Conservation (phyloP, 2,888 invertebrate species). For the Notodonta dromedarius region DNA sequence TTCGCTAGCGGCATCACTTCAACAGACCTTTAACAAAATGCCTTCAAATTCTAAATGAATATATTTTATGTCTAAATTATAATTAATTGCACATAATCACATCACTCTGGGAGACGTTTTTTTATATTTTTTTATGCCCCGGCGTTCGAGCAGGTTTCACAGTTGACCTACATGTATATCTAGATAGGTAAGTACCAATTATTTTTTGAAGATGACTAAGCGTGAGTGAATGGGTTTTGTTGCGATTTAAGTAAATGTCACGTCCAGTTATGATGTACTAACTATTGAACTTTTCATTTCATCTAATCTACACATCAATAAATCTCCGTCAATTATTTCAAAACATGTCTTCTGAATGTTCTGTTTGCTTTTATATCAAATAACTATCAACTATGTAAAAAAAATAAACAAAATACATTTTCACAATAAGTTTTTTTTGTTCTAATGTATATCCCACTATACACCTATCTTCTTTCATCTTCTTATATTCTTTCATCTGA, state of each 20-base stretch:
- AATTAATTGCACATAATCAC: constrained; percentile 30
- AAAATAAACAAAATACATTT: too few species aligned
- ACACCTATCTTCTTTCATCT: too few species aligned
- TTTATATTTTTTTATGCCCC: constrained; percentile 9
- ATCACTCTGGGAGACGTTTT: constrained; percentile 9
- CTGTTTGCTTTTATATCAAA: too few species aligned
- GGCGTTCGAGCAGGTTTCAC: background rate
- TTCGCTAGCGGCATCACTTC: constrained; percentile 48
- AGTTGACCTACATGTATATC: background rate
- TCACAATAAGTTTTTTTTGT: too few species aligned
- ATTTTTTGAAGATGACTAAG: background rate
- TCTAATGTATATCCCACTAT: too few species aligned
- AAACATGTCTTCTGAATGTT: too few species aligned
- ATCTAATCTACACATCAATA: background rate
- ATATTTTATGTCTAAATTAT: constrained; percentile 29
- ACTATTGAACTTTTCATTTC: background rate
- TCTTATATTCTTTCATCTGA: too few species aligned
- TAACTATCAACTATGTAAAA: too few species aligned
- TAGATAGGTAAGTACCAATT: background rate
- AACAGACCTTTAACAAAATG: constrained; percentile 53
- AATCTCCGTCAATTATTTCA: background rate
- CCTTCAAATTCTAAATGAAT: constrained; percentile 44
- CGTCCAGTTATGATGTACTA: background rate
- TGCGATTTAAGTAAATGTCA: background rate
- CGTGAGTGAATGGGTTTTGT: background rate